Evolutionary conservation across 2,888 invertebrate genomes (phyloP), one percentile per base, ranked within the genome.

Genomic region (Malthinus seriepunctatus): DNA sequence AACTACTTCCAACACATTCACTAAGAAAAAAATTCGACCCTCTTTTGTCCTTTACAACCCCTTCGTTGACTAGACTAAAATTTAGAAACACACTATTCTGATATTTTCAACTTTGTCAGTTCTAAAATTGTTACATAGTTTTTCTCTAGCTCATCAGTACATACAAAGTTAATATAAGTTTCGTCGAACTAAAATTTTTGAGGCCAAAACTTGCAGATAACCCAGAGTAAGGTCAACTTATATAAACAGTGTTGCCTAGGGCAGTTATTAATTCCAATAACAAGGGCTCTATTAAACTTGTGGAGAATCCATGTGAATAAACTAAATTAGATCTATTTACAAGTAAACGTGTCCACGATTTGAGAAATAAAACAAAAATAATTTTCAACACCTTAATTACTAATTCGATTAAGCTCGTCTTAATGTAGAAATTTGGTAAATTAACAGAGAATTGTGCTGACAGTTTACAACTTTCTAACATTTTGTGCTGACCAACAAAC

Each of bases 261-360:
- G 74, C 74, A 63, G 70, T 74, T 75, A 76, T 75, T 75, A 76
- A 75, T 75, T 76, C 73, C 72, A 74, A 74, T 74, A 75, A 75
- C 75, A 74, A 64, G 65, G 65, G 67, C 63, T n/a, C n/a, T 59
- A 58, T 56, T 54, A 60, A 23, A 63, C 56, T 64, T 63, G 58
- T 61, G 55, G 51, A 46, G 60, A 59, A 57, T 66, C 67, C 66
- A 71, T 67, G 68, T 66, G 69, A 66, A 56, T 58, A 55, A 54
- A 71, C 72, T 75, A 76, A 23, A 75, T 76, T 75, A 75, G 71
- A 69, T 66, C 74, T 73, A 76, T 75, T 76, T 74, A 73, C 59
- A 56, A 56, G 47, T 46, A 47, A 54, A 50, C 51, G 65, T 62
- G 62, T 60, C 60, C 64, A 67, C 65, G 63, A 67, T 63, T 64